phyloP scores from a whole-genome alignment of 2,797 vertebrate species.

The Sebastes baramenuke region DNA sequence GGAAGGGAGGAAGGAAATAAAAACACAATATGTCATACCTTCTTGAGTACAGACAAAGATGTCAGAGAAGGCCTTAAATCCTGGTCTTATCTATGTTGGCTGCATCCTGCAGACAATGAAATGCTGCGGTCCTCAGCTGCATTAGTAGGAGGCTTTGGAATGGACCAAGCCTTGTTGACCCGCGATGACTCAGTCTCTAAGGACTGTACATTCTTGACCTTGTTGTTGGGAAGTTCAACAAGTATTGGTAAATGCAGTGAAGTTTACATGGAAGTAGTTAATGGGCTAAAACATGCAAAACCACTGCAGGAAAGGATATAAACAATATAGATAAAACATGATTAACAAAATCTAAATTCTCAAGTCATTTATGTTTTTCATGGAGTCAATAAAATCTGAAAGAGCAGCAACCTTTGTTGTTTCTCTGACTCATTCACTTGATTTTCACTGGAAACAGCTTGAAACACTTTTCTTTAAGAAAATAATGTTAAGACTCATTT shows the following conservation, averaged over 20 bases:
- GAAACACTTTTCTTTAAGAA: background rate
- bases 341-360: background rate
- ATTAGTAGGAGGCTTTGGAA: background rate
- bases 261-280: background rate
- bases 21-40: background rate
- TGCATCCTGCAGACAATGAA: background rate
- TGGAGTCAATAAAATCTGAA: background rate
- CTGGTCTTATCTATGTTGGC: background rate
- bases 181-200: background rate
- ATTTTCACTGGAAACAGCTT: background rate
- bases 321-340: background rate
- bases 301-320: background rate
- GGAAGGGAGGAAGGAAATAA: background rate
- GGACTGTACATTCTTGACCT: background rate
- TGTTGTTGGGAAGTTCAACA: background rate
- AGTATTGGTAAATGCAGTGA: background rate
- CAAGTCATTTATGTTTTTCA: background rate
- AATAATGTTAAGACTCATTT: background rate
- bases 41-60: background rate
- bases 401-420: background rate
- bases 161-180: background rate
- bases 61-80: background rate
- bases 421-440: background rate
- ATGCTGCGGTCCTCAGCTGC: background rate
- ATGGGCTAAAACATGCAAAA: background rate